These are phyloP conservation scores for Dryadula phaetusa DNA, from an alignment of 2,888 invertebrate genomes.

Conservation along the genomic window DNA sequence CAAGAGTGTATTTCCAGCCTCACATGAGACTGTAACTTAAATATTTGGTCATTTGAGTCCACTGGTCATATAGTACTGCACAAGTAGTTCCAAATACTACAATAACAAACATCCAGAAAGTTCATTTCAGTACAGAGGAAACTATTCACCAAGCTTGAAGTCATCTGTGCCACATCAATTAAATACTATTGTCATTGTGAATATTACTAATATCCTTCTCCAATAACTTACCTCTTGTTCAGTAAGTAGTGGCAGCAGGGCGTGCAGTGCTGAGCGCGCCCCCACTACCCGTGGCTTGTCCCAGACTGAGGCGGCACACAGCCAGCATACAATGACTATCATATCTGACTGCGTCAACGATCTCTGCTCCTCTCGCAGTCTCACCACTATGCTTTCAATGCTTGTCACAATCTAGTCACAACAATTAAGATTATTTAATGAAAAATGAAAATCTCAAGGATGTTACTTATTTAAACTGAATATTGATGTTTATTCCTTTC, in stretches of 20 bases:
- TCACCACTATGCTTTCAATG: constrained; percentile 1
- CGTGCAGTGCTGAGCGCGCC: neutral
- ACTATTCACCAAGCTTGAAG: too few species aligned
- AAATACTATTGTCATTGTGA: too few species aligned
- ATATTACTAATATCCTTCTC: neutral
- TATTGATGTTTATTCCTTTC: too few species aligned
- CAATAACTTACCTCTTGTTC: constrained; percentile 17
- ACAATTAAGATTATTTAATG: neutral
- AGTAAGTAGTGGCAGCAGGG: neutral
- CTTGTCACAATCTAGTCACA: constrained; percentile 13
- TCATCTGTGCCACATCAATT: too few species aligned
- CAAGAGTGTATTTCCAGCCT: too few species aligned
- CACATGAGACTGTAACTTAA: too few species aligned
- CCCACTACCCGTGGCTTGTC: neutral
- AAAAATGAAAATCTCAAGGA: neutral
- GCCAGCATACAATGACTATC: constrained; percentile 6
- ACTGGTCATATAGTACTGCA: too few species aligned
- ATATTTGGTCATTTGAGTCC: too few species aligned
- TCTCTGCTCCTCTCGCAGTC: neutral
- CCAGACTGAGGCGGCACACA: constrained; percentile 10
- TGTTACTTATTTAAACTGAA: neutral
- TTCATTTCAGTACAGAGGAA: too few species aligned
- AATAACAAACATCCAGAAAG: too few species aligned
- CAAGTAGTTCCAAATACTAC: too few species aligned
- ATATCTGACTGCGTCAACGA: neutral